These are phyloP conservation scores for Prunella himalayana DNA, from an alignment of 2,113 vertebrate genomes.

Conservation along the genomic window DNA sequence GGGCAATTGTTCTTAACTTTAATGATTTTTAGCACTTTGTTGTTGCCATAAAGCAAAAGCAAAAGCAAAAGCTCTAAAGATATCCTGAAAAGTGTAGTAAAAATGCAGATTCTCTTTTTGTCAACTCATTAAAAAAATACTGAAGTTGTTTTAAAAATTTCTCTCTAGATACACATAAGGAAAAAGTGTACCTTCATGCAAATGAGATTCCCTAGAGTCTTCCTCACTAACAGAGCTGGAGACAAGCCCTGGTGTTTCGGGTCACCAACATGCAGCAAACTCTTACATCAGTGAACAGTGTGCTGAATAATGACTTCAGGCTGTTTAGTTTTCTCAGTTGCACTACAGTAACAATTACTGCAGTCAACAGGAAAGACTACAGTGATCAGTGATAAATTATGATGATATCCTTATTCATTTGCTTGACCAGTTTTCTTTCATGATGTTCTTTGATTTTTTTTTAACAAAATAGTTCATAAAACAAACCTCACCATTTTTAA, in stretches of 20 bases:
- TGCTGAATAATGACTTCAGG: neutral
- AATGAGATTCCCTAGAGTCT: neutral
- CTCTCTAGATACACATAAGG: neutral
- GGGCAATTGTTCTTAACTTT: constrained; percentile 13
- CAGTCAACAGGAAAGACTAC: neutral
- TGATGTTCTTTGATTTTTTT: neutral
- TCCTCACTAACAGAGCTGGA: neutral
- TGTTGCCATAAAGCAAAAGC: neutral
- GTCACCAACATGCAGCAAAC: neutral
- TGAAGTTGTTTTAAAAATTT: neutral
- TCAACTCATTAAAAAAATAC: neutral
- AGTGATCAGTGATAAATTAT: neutral
- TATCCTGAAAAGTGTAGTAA: neutral
- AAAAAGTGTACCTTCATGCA: neutral
- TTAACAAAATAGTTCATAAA: neutral
- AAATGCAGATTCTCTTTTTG: neutral
- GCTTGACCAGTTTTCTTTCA: neutral
- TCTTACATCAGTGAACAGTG: neutral
- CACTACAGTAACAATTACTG: neutral
- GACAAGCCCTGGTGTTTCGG: neutral
- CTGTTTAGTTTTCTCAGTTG: neutral
- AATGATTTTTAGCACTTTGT: neutral
- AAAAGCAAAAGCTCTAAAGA: neutral
- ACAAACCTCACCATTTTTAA: neutral
- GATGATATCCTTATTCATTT: neutral